Evolutionary conservation across 1,140 invertebrate genomes (phyloP).

Genomic region (Colletes gigas): DNA sequence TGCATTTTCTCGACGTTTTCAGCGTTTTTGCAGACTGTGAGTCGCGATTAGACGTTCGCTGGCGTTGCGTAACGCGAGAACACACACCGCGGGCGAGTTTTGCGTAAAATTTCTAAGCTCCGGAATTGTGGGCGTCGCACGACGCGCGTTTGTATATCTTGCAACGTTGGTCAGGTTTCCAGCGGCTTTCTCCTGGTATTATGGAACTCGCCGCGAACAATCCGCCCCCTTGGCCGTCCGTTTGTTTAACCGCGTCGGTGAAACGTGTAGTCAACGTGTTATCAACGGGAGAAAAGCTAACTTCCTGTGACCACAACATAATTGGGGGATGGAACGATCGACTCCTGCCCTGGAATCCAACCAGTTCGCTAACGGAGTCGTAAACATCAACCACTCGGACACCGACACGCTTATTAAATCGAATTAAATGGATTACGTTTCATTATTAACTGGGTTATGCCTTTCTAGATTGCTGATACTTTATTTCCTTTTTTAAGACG

Average conservation of each 20-base stretch:
- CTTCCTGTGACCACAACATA: not conserved
- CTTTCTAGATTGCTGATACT: too few relatives aligned
- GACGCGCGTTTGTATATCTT: slow-evolving; percentile 25
- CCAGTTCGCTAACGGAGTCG: not conserved
- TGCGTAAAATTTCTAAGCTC: slow-evolving; percentile 54
- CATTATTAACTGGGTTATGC: not conserved
- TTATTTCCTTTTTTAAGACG: too few relatives aligned
- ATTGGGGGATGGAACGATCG: not conserved
- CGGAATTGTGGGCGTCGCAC: slow-evolving; percentile 42
- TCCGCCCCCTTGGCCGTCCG: slow-evolving; percentile 30
- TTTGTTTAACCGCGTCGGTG: slow-evolving; percentile 47
- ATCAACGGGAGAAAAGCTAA: slow-evolving; percentile 17
- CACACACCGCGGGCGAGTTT: slow-evolving; percentile 32
- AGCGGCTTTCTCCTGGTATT: slow-evolving; percentile 46
- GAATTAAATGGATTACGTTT: not conserved
- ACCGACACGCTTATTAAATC: not conserved
- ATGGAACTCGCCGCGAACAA: slow-evolving; percentile 55
- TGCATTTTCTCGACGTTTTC: too few relatives aligned
- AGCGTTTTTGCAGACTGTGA: too few relatives aligned
- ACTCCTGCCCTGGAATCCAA: not conserved
- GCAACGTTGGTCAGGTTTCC: slow-evolving; percentile 45
- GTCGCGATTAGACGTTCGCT: not conserved
- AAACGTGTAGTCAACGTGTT: slow-evolving; percentile 40
- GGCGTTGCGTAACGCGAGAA: slow-evolving; percentile 43
- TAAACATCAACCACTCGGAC: not conserved